A percentile compares a stretch with the other conserved stretches of the same genome.
Evolutionary conservation across 2,797 vertebrate species (phyloP).

Genomic region (Crocidura indochinensis): DNA sequence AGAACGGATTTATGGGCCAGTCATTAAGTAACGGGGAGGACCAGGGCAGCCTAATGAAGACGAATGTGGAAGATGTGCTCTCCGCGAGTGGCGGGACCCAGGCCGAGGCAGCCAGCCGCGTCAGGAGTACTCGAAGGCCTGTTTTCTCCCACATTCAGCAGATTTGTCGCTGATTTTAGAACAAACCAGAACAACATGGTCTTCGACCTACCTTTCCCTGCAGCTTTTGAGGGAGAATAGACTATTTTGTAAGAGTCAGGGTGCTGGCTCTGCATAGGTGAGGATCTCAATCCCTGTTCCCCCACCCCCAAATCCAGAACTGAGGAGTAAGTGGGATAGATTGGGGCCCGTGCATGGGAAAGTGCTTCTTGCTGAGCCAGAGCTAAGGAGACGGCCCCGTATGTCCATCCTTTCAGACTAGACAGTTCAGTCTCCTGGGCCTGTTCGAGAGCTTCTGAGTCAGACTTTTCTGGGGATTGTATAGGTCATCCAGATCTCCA

Average conservation of each 20-base stretch:
- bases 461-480: not conserved
- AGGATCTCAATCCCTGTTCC: too few relatives aligned
- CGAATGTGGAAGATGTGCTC: slow-evolving; percentile 58
- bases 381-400: too few relatives aligned
- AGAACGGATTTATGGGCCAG: slow-evolving; percentile 79
- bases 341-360: too few relatives aligned
- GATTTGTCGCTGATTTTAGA: slow-evolving; percentile 46
- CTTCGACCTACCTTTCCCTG: not conserved
- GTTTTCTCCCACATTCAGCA: slow-evolving; percentile 35
- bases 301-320: too few relatives aligned
- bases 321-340: too few relatives aligned
- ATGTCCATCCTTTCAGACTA: too few relatives aligned
- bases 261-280: too few relatives aligned
- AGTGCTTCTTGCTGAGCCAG: too few relatives aligned
- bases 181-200: slow-evolving; percentile 12
- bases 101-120: slow-evolving; percentile 50
- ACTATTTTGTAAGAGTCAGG: not conserved
- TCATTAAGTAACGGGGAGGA: slow-evolving; percentile 78
- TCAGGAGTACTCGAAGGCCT: slow-evolving; percentile 22
- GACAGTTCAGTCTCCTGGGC: not conserved
- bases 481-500: too few relatives aligned
- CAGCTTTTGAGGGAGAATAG: slow-evolving; percentile 48
- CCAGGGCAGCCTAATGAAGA: slow-evolving; percentile 74
- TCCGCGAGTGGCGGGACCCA: slow-evolving; percentile 42
- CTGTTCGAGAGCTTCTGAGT: not conserved